These are phyloP conservation scores for Ophion slaviceki DNA, from an alignment of 2,888 invertebrate species.

Conservation along the genomic window DNA sequence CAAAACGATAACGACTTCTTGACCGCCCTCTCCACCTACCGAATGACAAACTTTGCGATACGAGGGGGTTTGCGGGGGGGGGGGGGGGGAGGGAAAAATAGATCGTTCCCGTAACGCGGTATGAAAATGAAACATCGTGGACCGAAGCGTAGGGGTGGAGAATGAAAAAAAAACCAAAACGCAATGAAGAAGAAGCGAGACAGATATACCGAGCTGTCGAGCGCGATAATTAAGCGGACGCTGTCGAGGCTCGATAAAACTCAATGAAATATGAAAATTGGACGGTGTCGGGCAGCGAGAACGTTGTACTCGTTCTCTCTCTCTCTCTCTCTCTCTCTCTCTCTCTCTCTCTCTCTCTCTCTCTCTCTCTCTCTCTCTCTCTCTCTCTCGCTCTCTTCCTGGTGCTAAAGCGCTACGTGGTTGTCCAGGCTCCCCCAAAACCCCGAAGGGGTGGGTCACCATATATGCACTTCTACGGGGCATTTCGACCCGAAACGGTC, in stretches of 20 bases:
- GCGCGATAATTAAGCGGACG: constrained; percentile 75
- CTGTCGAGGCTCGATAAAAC: constrained; percentile 72
- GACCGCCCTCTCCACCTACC: not conserved
- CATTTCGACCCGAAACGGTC: not conserved
- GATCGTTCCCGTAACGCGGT: constrained; percentile 21
- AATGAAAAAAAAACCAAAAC: constrained; percentile 29
- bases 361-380: constrained; percentile 25
- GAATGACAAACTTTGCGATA: constrained; percentile 25
- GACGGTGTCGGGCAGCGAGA: constrained; percentile 74
- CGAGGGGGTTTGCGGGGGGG: constrained; percentile 6
- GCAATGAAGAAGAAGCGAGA: constrained; percentile 43
- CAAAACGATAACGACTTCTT: not conserved
- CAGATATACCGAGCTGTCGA: constrained; percentile 32
- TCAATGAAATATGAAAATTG: constrained; percentile 82
- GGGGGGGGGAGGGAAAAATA: constrained; percentile 34
- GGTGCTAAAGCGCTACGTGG: constrained; percentile 44
- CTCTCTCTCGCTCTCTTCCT: not conserved
- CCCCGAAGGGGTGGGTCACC: constrained; percentile 59
- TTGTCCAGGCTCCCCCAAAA: constrained; percentile 59
- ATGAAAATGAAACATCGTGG: constrained; percentile 53
- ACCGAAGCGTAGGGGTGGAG: constrained; percentile 2
- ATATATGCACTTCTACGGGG: constrained; percentile 15
- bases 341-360: not conserved
- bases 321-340: constrained; percentile 11
- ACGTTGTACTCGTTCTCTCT: constrained; percentile 51